phyloP scores from a whole-genome alignment of 2,797 vertebrate genomes.

The Acrossocheilus wenchowensis region DNA sequence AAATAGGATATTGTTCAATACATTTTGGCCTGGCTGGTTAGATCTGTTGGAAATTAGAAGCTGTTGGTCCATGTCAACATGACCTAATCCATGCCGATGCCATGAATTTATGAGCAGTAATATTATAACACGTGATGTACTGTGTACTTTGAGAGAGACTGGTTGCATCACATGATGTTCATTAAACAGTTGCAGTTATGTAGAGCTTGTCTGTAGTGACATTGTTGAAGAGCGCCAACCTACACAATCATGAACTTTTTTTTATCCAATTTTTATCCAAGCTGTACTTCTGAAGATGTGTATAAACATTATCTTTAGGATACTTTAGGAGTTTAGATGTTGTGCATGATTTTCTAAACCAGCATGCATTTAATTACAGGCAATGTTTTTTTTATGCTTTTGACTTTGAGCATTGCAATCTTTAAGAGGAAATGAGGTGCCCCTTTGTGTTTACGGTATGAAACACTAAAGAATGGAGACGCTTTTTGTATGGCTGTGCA shows the following conservation, averaged over 20 bases:
- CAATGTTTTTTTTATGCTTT: not conserved
- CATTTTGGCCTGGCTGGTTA: not conserved
- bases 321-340: not conserved
- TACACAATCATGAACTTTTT: constrained; percentile 2
- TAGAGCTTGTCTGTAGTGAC: not conserved
- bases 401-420: not conserved
- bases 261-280: not conserved
- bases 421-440: not conserved
- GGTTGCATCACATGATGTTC: not conserved
- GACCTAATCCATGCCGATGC: not conserved
- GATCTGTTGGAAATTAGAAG: not conserved
- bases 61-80: not conserved
- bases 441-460: not conserved
- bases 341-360: not conserved
- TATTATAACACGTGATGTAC: not conserved
- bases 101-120: not conserved
- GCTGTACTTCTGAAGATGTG: not conserved
- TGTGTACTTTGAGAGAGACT: not conserved
- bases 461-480: not conserved
- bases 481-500: not conserved
- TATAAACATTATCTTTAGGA: not conserved
- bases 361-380: not conserved
- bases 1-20: not conserved
- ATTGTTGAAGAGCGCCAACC: not conserved
- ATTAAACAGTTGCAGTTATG: not conserved